Evolutionary conservation across 1,140 invertebrate genomes (phyloP), one percentile per base, ranked within the genome.

Genomic region (Aphelenchoides fujianensis): DNA sequence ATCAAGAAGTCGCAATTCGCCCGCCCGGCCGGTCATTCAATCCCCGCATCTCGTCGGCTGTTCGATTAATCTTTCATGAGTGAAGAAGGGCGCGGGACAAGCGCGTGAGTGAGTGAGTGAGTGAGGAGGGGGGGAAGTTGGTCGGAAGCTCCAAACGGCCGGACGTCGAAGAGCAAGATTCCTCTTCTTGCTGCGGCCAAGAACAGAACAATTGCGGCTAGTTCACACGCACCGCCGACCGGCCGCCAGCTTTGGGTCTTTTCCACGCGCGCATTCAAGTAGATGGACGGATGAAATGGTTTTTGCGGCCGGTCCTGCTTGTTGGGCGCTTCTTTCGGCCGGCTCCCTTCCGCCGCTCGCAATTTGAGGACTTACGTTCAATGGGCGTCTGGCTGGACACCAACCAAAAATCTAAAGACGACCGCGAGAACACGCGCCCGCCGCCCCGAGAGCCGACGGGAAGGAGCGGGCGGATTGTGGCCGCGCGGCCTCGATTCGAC

Each of bases 331-430:
- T 48, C 41, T 48, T 48, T 48, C 41, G 41, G 12, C n/a, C n/a
- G n/a, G n/a, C n/a, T n/a, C n/a, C n/a, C n/a, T n/a, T 48, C 23
- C 41, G 41, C 41, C 41, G 41, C 12, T 23, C 41, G 41, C 41
- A 48, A 48, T 48, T 48, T 48, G 41, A 48, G 41, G 41, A 48
- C 41, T 48, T 48, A 48, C 41, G 12, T 48, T 48, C 41, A 48
- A n/a, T n/a, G 12, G 41, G 41, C 41, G 41, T 48, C 41, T 16
- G 41, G 41, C 12, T 16, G 41, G 41, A 48, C 12, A 23, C 12
- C 41, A 48, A 48, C 41, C n/a, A n/a, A 48, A 48, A 48, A 48
- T 48, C 41, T 48, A 48, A 48, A 48, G 41, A 48, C 41, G 41
- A 48, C 12, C 41, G 12, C 41, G 12, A 48, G 23, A 48, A 48